Base-by-base conservation (phyloP, 2,888 invertebrate genomes). In the Drosophila antonietae region DNA sequence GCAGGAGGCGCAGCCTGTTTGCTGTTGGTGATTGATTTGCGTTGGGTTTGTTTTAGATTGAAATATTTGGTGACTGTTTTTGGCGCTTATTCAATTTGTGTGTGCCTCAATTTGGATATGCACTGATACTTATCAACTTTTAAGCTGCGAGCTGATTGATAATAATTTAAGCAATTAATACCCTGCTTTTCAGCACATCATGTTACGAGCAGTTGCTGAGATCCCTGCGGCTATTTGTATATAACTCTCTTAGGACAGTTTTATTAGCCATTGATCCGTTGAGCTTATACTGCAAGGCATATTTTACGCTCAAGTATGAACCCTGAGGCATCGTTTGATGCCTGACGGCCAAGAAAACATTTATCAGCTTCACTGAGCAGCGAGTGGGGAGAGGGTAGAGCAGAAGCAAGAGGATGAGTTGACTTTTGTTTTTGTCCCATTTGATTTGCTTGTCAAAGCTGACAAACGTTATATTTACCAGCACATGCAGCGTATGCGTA, bases 391-490 rank as follows among this genome's bases (percentile, higher is more conserved):
- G 1, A 20, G 18, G 12, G n/a, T 5, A 9, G 3, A 28, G 31
- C 15, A 3, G 8, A 6, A n/a, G 47, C n/a, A 9, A 6, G 5
- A 20, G 18, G 37, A 14, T 8, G 33, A 69, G 58, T 49, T 68
- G 75, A 72, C 62, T 78, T 75, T 79, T 75, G 77, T 76, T 74
- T 75, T 76, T 81, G 76, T 53, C 59, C 57, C 55, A 71, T 69
- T 75, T 72, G 79, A 73, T 74, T 71, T 68, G 81, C 79, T 72
- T 83, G 82, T 81, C 81, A 81, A 83, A 81, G 81, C 72, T 57
- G 67, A 51, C 55, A 60, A 63, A 73, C 75, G 20, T 39, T 23
- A 10, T 39, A 68, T 68, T 68, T 67, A 31, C 72, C 46, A 56
- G 65, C 76, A 75, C 81, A 72, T 56, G 82, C 15, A 18, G 68